Percentiles rank a stretch among this genome's conserved stretches.
phyloP scores from a whole-genome alignment of 1,140 invertebrate species.

The Leptinotarsa defecta region DNA sequence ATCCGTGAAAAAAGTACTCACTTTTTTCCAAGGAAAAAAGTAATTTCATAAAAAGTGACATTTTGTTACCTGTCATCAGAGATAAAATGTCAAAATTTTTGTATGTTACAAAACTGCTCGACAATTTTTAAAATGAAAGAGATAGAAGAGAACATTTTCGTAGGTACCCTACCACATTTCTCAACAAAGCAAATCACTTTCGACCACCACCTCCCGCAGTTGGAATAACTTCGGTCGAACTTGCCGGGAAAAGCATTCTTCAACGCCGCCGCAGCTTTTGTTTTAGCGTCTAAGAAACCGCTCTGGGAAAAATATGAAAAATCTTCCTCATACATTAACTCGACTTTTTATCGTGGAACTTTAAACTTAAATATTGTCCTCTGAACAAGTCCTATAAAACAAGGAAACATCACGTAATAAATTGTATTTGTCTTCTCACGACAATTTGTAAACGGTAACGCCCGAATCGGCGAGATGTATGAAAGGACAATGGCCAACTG shows the following conservation, averaged over 20 bases:
- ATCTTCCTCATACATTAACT: slow-evolving; percentile 26
- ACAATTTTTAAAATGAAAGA: no score
- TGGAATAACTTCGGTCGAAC: neutral
- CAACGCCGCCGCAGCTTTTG: slow-evolving; percentile 10
- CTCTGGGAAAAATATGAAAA: slow-evolving; percentile 27
- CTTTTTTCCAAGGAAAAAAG: no score
- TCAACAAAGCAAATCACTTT: neutral
- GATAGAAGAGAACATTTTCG: no score
- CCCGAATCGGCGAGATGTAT: neutral
- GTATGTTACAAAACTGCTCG: no score
- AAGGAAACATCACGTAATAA: slow-evolving; percentile 27
- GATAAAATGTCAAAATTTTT: no score
- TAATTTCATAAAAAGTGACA: no score
- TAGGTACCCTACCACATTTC: neutral
- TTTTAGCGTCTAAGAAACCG: slow-evolving; percentile 8
- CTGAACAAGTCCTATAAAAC: slow-evolving; percentile 25
- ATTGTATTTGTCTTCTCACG: slow-evolving; percentile 27
- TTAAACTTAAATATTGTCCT: slow-evolving; percentile 27
- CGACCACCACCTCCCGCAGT: neutral
- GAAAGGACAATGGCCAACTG: neutral
- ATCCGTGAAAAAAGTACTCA: no score
- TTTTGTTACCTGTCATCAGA: no score
- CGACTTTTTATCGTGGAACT: slow-evolving; percentile 21
- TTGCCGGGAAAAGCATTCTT: slow-evolving; percentile 12
- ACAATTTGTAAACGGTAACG: slow-evolving; percentile 28